phyloP scores from a whole-genome alignment of 2,888 invertebrate genomes.

The Andrena fulva region DNA sequence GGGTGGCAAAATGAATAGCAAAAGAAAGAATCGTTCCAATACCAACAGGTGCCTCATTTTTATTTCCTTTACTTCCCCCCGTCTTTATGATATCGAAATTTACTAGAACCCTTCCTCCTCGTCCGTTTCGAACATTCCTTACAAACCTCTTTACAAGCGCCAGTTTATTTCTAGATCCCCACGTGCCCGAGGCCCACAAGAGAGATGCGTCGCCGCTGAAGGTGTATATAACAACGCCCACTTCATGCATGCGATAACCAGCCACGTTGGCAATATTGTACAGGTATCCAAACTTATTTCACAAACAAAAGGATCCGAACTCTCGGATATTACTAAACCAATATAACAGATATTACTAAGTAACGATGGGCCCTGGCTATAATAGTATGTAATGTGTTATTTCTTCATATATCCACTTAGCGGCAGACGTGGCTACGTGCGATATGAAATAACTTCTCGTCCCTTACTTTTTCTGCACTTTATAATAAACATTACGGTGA shows the following conservation, averaged over 20 bases:
- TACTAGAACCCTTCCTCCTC: not conserved
- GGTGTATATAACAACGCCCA: conserved; percentile 96
- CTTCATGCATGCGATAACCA: conserved; percentile 95
- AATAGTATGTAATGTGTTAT: not conserved
- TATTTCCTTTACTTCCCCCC: not conserved
- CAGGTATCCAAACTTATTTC: conserved; percentile 84
- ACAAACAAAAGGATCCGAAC: not conserved
- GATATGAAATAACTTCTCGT: not conserved
- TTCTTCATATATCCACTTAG: not conserved
- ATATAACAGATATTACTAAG: too few species aligned
- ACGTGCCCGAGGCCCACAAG: conserved; percentile 86
- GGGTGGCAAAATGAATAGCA: conserved; percentile 90
- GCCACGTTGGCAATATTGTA: conserved; percentile 93
- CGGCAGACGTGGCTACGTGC: not conserved
- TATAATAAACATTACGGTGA: not conserved
- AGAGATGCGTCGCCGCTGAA: conserved; percentile 90
- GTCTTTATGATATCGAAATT: too few species aligned
- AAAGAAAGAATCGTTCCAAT: conserved; percentile 93
- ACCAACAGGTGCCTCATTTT: conserved; percentile 87
- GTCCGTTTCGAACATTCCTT: not conserved
- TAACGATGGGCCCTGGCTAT: too few species aligned
- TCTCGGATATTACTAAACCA: too few species aligned
- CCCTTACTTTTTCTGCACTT: too few species aligned
- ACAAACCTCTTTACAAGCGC: not conserved
- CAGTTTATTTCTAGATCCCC: conserved; percentile 87